Percentiles rank a stretch among this genome's conserved stretches.
These are phyloP conservation scores for Cyclura pinguis DNA, from an alignment of 2,797 vertebrate species.

Conservation along the genomic window DNA sequence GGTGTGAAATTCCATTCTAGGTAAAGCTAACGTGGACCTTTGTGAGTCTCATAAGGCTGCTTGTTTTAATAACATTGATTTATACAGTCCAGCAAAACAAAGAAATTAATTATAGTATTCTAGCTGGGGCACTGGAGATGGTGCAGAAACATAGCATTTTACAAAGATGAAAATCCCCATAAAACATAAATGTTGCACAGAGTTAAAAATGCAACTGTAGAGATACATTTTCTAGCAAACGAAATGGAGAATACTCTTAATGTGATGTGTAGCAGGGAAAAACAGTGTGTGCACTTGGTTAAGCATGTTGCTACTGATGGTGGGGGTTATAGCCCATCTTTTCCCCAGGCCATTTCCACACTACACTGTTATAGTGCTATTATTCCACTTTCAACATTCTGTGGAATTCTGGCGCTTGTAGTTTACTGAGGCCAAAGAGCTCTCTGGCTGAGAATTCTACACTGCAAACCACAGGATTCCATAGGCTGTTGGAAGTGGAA, in stretches of 20 bases:
- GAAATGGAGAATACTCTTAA: conserved; percentile 7
- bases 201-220: not conserved
- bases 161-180: conserved; percentile 55
- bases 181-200: conserved; percentile 37
- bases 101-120: conserved; percentile 60
- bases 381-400: no score
- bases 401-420: no score
- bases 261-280: conserved; percentile 5
- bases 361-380: no score
- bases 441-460: no score
- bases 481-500: no score
- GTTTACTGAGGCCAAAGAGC: no score
- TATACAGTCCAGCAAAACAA: not conserved
- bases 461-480: no score
- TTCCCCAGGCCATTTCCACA: no score
- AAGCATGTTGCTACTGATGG: accelerated
- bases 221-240: conserved; percentile 1
- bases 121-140: conserved; percentile 50
- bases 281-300: conserved; percentile 33
- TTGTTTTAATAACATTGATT: conserved; percentile 44
- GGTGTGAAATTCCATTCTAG: conserved; percentile 43
- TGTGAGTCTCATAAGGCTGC: conserved; percentile 37
- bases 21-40: conserved; percentile 56
- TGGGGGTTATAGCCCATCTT: not conserved
- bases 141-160: conserved; percentile 63